A percentile compares a stretch with the other conserved stretches of the same genome.
phyloP scores from a whole-genome alignment of 2,888 invertebrate species.

The Sesia apiformis region DNA sequence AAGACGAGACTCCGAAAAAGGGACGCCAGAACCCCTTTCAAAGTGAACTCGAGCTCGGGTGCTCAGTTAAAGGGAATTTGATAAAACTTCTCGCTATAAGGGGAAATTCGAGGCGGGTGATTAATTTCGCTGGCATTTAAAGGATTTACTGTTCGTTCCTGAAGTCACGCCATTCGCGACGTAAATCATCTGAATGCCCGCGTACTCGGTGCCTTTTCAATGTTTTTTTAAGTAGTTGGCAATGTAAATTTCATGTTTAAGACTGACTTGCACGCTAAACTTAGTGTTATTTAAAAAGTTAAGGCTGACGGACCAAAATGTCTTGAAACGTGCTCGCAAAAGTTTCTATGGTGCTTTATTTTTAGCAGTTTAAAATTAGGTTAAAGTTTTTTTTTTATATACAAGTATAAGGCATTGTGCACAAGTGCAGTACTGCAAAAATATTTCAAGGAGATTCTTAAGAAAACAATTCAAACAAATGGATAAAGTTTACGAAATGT shows the following conservation, averaged over 20 bases:
- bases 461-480: no score
- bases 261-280: not conserved
- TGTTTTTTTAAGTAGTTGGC: conserved; percentile 25
- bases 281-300: not conserved
- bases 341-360: no score
- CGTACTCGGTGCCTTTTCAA: conserved; percentile 1
- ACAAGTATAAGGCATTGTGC: no score
- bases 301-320: not conserved
- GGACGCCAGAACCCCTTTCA: not conserved
- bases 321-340: not conserved
- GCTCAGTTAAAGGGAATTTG: conserved; percentile 27
- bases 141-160: conserved; percentile 42
- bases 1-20: no score
- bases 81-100: conserved; percentile 27
- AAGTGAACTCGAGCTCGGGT: conserved; percentile 4
- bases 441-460: no score
- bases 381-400: no score
- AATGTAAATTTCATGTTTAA: conserved; percentile 39
- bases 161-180: conserved; percentile 45
- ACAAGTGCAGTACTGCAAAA: no score
- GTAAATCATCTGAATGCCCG: conserved; percentile 47
- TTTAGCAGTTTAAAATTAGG: no score
- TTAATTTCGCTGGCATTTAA: conserved; percentile 53
- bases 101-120: conserved; percentile 38
- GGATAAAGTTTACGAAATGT: no score